Evolutionary conservation across 1,140 invertebrate genomes (phyloP).

Genomic region (Pomacea maculata): DNA sequence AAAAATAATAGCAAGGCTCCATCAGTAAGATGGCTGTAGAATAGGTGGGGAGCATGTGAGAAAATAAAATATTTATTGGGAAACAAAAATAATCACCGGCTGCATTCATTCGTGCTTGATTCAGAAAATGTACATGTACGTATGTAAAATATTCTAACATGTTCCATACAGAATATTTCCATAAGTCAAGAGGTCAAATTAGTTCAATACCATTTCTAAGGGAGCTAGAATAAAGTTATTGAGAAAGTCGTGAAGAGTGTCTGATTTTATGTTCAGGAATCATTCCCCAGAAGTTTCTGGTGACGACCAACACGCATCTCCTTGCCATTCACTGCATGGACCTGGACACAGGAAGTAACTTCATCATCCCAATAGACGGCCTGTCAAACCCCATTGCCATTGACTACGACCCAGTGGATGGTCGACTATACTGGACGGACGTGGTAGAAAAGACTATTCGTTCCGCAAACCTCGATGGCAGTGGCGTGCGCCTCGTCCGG

Average conservation of each 20-base stretch:
- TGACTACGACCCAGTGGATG: conserved; percentile 7
- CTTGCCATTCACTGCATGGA: neutral
- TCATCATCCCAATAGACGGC: neutral
- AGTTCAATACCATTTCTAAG: neutral
- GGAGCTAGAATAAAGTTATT: neutral
- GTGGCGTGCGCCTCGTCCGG: neutral
- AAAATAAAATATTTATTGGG: too few species aligned
- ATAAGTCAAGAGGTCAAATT: too few species aligned
- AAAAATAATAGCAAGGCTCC: too few species aligned
- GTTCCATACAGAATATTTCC: too few species aligned
- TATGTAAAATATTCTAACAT: neutral
- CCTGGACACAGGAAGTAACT: neutral
- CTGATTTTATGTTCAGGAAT: neutral
- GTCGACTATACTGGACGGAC: conserved; percentile 1
- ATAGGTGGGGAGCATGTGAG: too few species aligned
- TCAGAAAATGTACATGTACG: neutral
- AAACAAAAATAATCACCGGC: too few species aligned
- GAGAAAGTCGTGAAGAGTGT: neutral
- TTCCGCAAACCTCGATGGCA: neutral
- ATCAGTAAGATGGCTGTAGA: too few species aligned
- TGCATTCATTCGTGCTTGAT: neutral
- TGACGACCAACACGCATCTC: neutral
- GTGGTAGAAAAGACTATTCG: neutral
- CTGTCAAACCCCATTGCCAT: conserved; percentile 2
- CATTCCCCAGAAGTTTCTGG: neutral